These are phyloP conservation scores for Anisognathus igniventris DNA, from an alignment of 2,797 vertebrate genomes.

Conservation along the genomic window DNA sequence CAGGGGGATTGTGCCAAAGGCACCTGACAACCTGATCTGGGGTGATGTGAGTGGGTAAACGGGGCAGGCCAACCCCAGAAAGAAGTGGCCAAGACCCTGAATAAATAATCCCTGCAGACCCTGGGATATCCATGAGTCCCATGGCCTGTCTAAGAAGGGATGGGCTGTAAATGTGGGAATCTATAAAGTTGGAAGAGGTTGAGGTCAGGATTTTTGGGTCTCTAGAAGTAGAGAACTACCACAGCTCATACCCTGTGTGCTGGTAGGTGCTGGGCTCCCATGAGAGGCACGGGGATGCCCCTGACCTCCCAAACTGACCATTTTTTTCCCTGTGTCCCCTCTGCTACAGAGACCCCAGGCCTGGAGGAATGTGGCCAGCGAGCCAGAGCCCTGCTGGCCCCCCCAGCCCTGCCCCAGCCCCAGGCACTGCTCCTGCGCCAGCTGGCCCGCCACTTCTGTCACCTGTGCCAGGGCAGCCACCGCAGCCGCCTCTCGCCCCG, in stretches of 20 bases:
- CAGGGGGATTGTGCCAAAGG: background rate
- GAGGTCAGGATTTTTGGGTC: background rate
- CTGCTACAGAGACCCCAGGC: slow-evolving; percentile 67
- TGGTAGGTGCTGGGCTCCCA: background rate
- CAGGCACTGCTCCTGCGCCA: slow-evolving; percentile 78
- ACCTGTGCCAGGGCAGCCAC: slow-evolving; percentile 61
- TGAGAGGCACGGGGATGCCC: background rate
- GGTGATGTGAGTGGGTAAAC: background rate
- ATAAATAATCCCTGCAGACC: background rate
- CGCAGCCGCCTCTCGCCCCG: slow-evolving; percentile 57
- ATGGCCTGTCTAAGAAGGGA: background rate
- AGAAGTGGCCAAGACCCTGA: background rate
- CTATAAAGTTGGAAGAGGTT: background rate
- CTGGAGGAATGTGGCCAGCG: slow-evolving; percentile 80
- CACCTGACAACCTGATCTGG: background rate
- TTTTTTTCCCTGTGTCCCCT: background rate
- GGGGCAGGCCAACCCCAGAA: background rate
- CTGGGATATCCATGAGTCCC: accelerated
- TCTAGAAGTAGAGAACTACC: background rate
- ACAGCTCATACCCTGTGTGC: background rate
- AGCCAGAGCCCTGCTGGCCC: slow-evolving; percentile 78
- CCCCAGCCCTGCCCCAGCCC: slow-evolving; percentile 74
- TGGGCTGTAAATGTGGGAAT: background rate
- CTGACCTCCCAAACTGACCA: accelerated
- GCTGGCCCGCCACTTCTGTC: slow-evolving; percentile 75